Base-by-base conservation (phyloP, 92 coral and sea anemone genomes). In the Actinostola sp. region DNA sequence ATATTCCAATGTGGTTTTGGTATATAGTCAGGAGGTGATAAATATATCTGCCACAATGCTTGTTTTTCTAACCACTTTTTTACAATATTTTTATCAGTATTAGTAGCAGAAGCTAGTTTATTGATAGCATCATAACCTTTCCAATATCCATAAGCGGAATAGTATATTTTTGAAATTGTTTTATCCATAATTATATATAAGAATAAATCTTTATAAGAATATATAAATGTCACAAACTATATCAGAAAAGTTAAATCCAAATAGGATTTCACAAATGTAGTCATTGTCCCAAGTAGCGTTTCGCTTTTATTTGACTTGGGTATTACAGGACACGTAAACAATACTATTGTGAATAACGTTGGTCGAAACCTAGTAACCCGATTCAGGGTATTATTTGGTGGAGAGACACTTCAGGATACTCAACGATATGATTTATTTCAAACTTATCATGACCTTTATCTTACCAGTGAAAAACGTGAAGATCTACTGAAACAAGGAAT, bases 231-330 rank as follows among this genome's bases (percentile, higher is more conserved):
- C 84, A 17, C 72, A 49, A 58, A 49, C 84, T 29, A 60, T 79
- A 19, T 79, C 84, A 24, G 84, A 79, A 62, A 70, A 61, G 29
- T 2, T 79, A 0, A 61, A 75, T 25, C 70, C 82, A 30, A 82
- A 82, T 75, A 55, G 82, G 21, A 28, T 66, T n/a, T 63, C 71
- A 42, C 38, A 19, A 63, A 82, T 73, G 30, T 76, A 23, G 30
- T 72, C 0, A 80, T 61, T 0, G 14, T 71, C 84, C 88, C 1
- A 84, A 79, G 88, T 26, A 82, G 77, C 52, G 83, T 66, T 13
- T 77, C 68, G 30, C 57, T 72, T 27, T 54, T 57, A 72, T 72
- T 72, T 41, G 78, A 72, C 53, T 38, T 71, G 17, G 54, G 51
- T 30, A 80, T 35, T 6, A 21, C 31, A 48, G 83, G 83, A 19